Evolutionary conservation across 2,888 invertebrate species (phyloP), one percentile per base, ranked within the genome.

Genomic region (Biston betularia): DNA sequence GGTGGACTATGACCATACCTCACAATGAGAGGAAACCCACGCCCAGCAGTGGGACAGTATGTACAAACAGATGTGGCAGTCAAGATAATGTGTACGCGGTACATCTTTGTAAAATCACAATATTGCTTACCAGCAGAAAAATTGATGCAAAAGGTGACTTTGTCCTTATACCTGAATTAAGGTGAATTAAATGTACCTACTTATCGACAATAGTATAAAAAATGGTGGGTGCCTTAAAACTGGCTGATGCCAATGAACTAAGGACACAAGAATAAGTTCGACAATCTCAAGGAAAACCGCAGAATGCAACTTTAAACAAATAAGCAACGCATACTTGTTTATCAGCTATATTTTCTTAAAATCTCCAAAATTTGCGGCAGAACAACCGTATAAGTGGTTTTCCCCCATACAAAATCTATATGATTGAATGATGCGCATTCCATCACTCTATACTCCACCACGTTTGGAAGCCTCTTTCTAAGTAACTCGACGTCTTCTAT

Each of bases 331-430:
- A n/a, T 34, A 12, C 34, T n/a, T 14, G 0, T 42, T 50, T 8
- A 50, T 44, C 8, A 52, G 9, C 24, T 57, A 55, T 73, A 75
- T 55, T 65, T 68, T 34, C 75, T 44, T 42, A 82, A 71, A 9
- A 79, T 60, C 33, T 78, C 60, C 34, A 77, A 71, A 59, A 84
- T 72, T 44, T 76, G 64, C 6, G 83, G 82, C 35, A 63, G 46
- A 12, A 69, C 61, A 34, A 59, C 71, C 72, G 34, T 80, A 64
- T 59, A 77, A 72, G 24, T 60, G 33, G 38, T 70, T 68, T 68
- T 58, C 58, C 82, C 85, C 75, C 76, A 77, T 38, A 80, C 63
- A 54, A 74, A 74, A 54, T 85, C 82, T 0, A 75, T 15, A 42
- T 85, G 83, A 38, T 79, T 83, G 50, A 80, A 79, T n/a, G 56